Percentiles rank a stretch among this genome's conserved stretches.
Evolutionary conservation across 1,140 invertebrate species (phyloP).

Genomic region (Tetragonula clypearis): DNA sequence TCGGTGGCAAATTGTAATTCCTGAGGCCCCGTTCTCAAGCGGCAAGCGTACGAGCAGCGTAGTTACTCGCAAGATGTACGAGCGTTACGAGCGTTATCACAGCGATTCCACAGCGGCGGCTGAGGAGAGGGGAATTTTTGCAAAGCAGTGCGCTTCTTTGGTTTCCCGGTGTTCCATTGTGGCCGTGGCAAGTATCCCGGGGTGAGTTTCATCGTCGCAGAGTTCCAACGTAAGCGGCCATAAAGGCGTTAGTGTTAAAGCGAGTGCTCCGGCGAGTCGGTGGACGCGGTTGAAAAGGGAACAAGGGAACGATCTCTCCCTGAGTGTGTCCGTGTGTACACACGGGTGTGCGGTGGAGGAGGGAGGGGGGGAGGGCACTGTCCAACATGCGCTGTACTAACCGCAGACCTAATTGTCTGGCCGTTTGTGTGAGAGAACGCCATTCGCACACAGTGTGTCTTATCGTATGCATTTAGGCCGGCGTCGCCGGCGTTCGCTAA

Average conservation of each 20-base stretch:
- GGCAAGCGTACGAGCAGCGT: background rate
- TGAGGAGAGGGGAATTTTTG: conserved; percentile 1
- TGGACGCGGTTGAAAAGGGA: background rate
- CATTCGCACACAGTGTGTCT: conserved; percentile 26
- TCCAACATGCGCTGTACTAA: conserved; percentile 2
- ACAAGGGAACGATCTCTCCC: background rate
- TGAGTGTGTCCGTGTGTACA: background rate
- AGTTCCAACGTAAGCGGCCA: conserved; percentile 24
- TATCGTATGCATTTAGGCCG: conserved; percentile 50
- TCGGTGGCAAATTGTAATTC: too few relatives aligned
- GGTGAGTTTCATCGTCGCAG: conserved; percentile 1
- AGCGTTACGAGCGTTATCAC: conserved; percentile 30
- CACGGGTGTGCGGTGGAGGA: too few relatives aligned
- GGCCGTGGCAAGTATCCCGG: background rate
- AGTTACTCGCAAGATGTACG: background rate
- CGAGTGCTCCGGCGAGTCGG: background rate
- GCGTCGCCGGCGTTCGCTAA: conserved; percentile 7
- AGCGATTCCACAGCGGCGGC: background rate
- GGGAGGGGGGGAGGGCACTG: background rate
- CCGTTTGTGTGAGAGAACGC: background rate
- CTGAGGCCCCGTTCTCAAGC: background rate
- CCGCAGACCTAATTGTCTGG: conserved; percentile 41
- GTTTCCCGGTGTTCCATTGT: conserved; percentile 1
- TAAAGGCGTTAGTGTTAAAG: conserved; percentile 43
- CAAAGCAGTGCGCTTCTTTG: conserved; percentile 1